Evolutionary conservation across 2,113 vertebrate genomes (phyloP).

Genomic region (Laticauda laticaudata): DNA sequence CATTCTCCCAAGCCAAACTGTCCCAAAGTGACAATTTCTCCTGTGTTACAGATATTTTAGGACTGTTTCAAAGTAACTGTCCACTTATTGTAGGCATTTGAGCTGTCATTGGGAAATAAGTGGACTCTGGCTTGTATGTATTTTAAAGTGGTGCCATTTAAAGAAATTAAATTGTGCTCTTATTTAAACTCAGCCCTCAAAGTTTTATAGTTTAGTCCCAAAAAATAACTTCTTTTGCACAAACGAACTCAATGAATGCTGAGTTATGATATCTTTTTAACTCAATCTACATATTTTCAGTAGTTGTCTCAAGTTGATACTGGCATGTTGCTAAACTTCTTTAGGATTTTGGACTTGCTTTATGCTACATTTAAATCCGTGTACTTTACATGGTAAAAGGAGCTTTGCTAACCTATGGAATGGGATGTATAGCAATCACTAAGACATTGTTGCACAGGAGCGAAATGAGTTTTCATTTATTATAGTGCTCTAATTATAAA

Average conservation of each 20-base stretch:
- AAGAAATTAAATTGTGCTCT: background rate
- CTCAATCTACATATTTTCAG: background rate
- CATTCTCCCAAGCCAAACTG: background rate
- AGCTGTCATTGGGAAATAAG: background rate
- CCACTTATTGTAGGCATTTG: background rate
- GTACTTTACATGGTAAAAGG: background rate
- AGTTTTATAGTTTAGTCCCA: background rate
- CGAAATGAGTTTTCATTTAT: background rate
- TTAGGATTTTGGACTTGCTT: background rate
- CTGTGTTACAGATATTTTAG: background rate
- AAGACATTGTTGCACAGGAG: background rate
- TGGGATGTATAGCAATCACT: background rate
- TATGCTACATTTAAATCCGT: background rate
- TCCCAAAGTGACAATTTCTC: background rate
- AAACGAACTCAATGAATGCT: background rate
- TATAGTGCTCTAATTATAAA: background rate
- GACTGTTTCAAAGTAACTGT: background rate
- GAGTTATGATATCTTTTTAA: background rate
- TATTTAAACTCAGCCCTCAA: background rate
- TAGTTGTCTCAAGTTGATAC: background rate
- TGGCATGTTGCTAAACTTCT: background rate
- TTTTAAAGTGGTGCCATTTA: background rate
- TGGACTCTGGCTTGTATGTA: background rate
- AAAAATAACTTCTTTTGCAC: background rate
- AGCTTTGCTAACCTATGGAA: background rate